Conservation (phyloP, 1,140 invertebrate genomes). For the Pemphigus obesinymphae region DNA sequence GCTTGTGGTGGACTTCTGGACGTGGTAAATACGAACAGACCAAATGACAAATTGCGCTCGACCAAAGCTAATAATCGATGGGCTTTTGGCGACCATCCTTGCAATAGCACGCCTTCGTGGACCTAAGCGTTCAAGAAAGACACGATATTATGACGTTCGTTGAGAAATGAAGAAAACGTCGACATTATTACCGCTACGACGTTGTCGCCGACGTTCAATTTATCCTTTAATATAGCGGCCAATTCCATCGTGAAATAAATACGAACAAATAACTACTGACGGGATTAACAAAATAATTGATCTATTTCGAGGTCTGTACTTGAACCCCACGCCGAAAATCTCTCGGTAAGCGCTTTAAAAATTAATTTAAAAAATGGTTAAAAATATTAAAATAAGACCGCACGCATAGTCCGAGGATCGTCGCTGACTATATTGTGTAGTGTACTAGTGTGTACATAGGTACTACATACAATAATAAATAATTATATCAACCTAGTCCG, state of each 20-base stretch:
- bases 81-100: conserved; percentile 55
- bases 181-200: conserved; percentile 56
- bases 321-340: too few relatives aligned
- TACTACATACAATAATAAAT: too few relatives aligned
- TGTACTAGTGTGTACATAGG: too few relatives aligned
- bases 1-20: conserved; percentile 59
- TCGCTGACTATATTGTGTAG: too few relatives aligned
- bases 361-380: too few relatives aligned
- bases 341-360: too few relatives aligned
- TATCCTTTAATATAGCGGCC: conserved; percentile 57
- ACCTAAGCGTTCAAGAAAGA: conserved; percentile 47
- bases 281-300: too few relatives aligned
- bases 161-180: conserved; percentile 14
- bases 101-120: conserved; percentile 56
- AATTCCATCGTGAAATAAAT: conserved; percentile 46
- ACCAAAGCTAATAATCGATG: conserved; percentile 62
- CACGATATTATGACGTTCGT: background rate
- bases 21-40: conserved; percentile 61
- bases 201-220: conserved; percentile 60
- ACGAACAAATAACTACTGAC: too few relatives aligned
- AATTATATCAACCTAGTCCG: too few relatives aligned
- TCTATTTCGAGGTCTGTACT: too few relatives aligned
- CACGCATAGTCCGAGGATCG: too few relatives aligned
- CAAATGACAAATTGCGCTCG: conserved; percentile 60
- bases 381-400: too few relatives aligned